Base-by-base conservation (phyloP, 2,797 vertebrate genomes). In the Oryzias dopingdopingensis region DNA sequence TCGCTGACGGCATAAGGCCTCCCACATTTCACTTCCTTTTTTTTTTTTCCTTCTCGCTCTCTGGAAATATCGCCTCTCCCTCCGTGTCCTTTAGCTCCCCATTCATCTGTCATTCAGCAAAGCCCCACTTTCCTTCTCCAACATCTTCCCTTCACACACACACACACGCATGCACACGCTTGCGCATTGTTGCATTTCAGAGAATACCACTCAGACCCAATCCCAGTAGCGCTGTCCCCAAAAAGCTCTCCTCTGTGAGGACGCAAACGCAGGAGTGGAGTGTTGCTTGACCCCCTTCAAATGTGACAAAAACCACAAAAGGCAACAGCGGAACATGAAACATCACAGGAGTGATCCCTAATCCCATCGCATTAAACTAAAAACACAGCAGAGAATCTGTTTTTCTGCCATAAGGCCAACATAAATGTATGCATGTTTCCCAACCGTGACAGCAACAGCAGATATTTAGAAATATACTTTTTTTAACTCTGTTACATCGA, bases 181-280 rank as follows among this genome's bases (percentile, higher is more conserved):
- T 24, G 32, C 0, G 48, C 47, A 50, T 50, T 20, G 62, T 78
- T 84, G 77, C 72, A 74, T 83, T 83, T 86, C 66, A 84, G 74
- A 76, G 70, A 80, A 70, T 72, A 82, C 76, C 70, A 58, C 72
- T 81, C 70, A 57, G 65, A 66, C 59, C 45, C 62, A 72, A 63
- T 87, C 86, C 86, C 85, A 76, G 68, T 52, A 58, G 88, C 41
- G 53, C 80, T 78, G 80, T 82, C 83, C 89, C 72, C 78, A 74
- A 86, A 87, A 86, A 79, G 73, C 76, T 37, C 79, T 80, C 71
- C 69, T 62, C 77, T 72, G 76, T 85, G 70, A 69, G 70, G 76
- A 63, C 73, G 69, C 70, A 80, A 81, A 76, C 74, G 65, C 67
- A 50, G 49, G 65, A 82, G 68, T 62, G 64, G 74, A 83, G 59